Evolutionary conservation across 1,140 invertebrate species (phyloP).

Genomic region (Phenacoccus solenopsis): DNA sequence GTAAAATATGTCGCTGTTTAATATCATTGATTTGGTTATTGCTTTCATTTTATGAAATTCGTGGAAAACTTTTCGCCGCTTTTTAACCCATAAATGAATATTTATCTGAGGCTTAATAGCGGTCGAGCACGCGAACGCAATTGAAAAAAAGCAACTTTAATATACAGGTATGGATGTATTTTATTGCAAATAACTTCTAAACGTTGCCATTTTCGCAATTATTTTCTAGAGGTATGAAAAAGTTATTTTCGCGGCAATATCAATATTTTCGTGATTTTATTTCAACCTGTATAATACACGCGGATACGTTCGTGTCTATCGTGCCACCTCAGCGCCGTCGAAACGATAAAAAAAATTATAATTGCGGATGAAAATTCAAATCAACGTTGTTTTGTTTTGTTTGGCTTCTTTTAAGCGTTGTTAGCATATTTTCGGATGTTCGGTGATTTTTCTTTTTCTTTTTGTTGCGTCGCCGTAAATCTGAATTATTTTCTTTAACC

Average conservation of each 20-base stretch:
- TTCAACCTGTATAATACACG: neutral
- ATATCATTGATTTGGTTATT: neutral
- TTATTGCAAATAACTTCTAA: neutral
- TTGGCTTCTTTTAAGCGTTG: conserved; percentile 1
- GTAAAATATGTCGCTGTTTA: neutral
- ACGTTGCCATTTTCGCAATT: neutral
- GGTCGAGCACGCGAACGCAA: neutral
- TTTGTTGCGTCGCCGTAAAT: neutral
- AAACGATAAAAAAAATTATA: neutral
- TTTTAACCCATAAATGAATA: neutral
- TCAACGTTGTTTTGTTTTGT: neutral
- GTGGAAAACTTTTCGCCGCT: neutral
- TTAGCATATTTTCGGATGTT: neutral
- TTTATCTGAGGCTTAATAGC: neutral
- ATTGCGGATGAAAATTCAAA: neutral
- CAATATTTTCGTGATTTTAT: neutral
- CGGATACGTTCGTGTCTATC: neutral
- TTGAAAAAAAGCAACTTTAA: neutral
- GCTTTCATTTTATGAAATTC: neutral
- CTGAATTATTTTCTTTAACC: neutral
- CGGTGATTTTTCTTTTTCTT: neutral
- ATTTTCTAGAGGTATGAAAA: neutral
- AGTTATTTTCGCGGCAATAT: neutral
- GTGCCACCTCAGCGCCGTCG: neutral
- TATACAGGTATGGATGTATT: neutral